Evolutionary conservation across 2,888 invertebrate genomes (phyloP), one percentile per base, ranked within the genome.

Genomic region (Blastobasis lacticolella): DNA sequence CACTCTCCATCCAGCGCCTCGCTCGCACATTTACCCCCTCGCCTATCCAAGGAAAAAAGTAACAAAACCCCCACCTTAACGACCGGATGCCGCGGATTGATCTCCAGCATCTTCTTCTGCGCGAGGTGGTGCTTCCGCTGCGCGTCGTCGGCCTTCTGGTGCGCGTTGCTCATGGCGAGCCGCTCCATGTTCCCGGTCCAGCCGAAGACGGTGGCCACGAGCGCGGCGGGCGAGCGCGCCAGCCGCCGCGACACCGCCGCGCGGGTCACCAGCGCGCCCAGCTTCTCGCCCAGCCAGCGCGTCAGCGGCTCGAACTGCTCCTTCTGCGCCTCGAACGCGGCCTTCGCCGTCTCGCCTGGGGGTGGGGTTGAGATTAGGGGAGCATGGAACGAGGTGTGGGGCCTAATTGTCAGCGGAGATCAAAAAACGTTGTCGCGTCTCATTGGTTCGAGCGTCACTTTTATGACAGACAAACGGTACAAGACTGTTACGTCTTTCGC

Each of bases 171-270:
- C 58, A 95, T 86, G 57, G 98, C 97, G 60, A 99, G 91, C 49
- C 99, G 91, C 89, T 99, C 99, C 99, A 99, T 99, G 85, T 99
- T 99, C 68, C 98, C 99, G 66, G 98, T 98, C 98, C 98, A 99
- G 63, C 98, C 98, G 86, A 97, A 99, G 90, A 95, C 94, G 55
- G 96, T 95, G 60, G 99, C 99, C 48, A 98, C 97, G 49, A 99
- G 90, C 49, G 98, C 99, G 80, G 97, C 98, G 0, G 99, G 99
- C 6, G 98, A 98, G 69, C 93, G 94, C 55, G 94, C 92, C 53
- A 99, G 89, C 53, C 98, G 91, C 64, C 97, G 95, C 4, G 98
- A 98, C 37, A 98, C 89, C 50, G 91, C 89, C 1, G 95, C 96
- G 79, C 95, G 97, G 57, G 89, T 88, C 61, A 94, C 89, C 75